Conservation (phyloP, 2,113 vertebrate genomes). For the Ammodramus savannarum region DNA sequence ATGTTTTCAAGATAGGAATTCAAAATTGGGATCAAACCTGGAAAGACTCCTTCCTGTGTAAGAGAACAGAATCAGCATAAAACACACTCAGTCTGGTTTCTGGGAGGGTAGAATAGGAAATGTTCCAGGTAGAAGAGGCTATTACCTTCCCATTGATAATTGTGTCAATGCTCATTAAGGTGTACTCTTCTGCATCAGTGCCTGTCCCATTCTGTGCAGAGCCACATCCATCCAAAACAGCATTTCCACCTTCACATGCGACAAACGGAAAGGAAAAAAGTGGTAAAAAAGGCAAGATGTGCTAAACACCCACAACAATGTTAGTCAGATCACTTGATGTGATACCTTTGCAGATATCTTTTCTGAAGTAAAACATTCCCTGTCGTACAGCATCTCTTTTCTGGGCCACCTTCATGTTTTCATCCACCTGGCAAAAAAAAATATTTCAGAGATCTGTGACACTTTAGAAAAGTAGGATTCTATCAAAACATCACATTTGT, state of each 20-base stretch:
- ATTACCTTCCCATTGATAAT: constrained; percentile 97
- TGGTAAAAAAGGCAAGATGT: neutral
- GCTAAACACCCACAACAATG: neutral
- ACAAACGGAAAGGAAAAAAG: neutral
- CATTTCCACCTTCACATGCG: constrained; percentile 79
- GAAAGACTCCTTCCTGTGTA: constrained; percentile 91
- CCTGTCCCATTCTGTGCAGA: constrained; percentile 79
- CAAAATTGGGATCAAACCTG: constrained; percentile 93
- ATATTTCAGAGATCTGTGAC: neutral
- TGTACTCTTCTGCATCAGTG: constrained; percentile 79
- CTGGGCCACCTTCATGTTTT: constrained; percentile 97
- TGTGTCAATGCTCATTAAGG: constrained; percentile 95
- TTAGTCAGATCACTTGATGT: neutral
- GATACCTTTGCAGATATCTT: constrained; percentile 94
- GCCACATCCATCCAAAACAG: constrained; percentile 80
- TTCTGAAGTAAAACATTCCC: constrained; percentile 94
- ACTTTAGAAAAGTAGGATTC: neutral
- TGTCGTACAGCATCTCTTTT: constrained; percentile 90
- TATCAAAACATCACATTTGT: neutral
- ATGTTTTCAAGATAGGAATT: constrained; percentile 98
- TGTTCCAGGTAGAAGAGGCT: neutral
- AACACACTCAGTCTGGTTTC: neutral
- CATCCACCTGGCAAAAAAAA: constrained; percentile 86
- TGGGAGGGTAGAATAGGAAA: neutral
- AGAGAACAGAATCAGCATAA: constrained; percentile 1